These are phyloP conservation scores for Pseudopipra pipra DNA, from an alignment of 2,113 vertebrate genomes.

Conservation along the genomic window DNA sequence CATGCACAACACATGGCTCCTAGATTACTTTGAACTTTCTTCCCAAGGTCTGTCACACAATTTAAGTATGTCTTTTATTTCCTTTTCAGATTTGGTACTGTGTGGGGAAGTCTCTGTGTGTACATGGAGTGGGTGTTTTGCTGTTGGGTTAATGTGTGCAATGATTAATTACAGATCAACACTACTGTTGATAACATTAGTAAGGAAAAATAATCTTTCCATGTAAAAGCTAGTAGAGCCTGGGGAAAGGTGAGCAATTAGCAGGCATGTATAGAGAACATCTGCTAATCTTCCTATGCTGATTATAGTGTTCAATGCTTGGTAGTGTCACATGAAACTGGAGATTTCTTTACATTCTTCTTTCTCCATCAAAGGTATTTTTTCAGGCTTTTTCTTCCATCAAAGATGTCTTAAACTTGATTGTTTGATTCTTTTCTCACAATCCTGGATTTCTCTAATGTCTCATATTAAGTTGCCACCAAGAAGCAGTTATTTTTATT, in stretches of 20 bases:
- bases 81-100: neutral
- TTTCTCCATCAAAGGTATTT: neutral
- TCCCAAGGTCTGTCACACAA: neutral
- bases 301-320: neutral
- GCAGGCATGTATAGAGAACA: neutral
- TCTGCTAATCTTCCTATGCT: neutral
- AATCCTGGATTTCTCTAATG: neutral
- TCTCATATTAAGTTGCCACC: neutral
- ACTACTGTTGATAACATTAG: neutral
- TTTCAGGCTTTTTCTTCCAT: neutral
- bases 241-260: neutral
- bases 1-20: neutral
- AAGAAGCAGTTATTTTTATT: neutral
- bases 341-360: neutral
- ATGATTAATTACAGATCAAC: neutral
- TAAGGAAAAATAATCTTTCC: neutral
- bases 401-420: neutral
- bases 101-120: neutral
- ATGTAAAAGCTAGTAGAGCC: neutral
- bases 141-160: rapidly evolving
- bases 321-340: neutral
- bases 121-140: rapidly evolving
- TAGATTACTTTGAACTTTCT: neutral
- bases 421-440: neutral
- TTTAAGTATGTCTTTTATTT: neutral